Conservation (phyloP, 1,140 invertebrate genomes). For the Gryon sp. region DNA sequence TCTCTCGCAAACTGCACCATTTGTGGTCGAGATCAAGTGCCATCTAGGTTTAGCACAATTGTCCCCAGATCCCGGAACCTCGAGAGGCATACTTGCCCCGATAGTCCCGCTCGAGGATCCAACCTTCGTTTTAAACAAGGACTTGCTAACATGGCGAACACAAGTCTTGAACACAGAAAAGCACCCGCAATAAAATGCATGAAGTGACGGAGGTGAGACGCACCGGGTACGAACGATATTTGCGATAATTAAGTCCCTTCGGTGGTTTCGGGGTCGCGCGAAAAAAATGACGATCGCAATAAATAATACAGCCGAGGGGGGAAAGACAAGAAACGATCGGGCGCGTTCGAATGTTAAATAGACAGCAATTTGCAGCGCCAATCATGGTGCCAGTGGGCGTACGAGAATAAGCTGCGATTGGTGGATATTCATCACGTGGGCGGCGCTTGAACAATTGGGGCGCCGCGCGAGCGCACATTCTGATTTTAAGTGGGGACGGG, state of each 20-base stretch:
- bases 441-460: constrained; percentile 21
- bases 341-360: constrained; percentile 78
- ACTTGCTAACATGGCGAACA: constrained; percentile 33
- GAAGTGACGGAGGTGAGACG: constrained; percentile 2
- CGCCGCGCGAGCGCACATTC: constrained; percentile 46
- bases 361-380: constrained; percentile 76
- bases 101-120: constrained; percentile 17
- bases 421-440: constrained; percentile 18
- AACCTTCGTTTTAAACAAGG: too few relatives aligned
- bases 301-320: constrained; percentile 73
- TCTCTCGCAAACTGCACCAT: constrained; percentile 39
- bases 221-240: constrained; percentile 64
- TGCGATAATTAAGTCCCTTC: constrained; percentile 76
- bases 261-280: constrained; percentile 65
- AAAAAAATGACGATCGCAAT: constrained; percentile 71
- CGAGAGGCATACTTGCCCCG: constrained; percentile 15
- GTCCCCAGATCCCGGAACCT: background rate
- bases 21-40: constrained; percentile 39
- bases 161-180: constrained; percentile 13
- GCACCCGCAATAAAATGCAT: constrained; percentile 39
- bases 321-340: constrained; percentile 72
- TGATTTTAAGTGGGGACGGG: constrained; percentile 36
- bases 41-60: constrained; percentile 20
- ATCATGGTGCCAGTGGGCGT: constrained; percentile 68
- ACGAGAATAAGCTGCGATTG: constrained; percentile 52